Conservation (phyloP, 1,140 invertebrate genomes). For the Caerostris darwini region DNA sequence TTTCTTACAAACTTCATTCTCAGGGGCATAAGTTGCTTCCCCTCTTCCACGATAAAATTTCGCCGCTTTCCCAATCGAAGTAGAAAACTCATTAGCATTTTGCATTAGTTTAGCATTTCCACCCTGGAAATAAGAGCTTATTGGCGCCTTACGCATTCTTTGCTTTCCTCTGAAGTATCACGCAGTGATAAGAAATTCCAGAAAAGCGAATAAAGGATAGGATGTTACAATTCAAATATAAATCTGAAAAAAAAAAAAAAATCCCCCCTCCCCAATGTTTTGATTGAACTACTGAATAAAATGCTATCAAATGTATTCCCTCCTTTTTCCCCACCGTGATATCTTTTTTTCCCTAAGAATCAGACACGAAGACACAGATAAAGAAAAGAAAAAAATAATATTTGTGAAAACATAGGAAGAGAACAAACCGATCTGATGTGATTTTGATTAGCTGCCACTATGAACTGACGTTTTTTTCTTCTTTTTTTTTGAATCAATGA, state of each 20-base stretch:
- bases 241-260: neutral
- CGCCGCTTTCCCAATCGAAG: neutral
- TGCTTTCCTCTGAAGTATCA: neutral
- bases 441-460: conserved; percentile 57
- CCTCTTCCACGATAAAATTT: neutral
- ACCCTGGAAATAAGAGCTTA: conserved; percentile 27
- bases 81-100: conserved; percentile 9
- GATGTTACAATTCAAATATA: neutral
- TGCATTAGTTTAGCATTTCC: conserved; percentile 21
- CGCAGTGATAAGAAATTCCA: neutral
- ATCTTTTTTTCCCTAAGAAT: neutral
- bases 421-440: conserved; percentile 43
- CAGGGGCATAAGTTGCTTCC: neutral
- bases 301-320: conserved; percentile 33
- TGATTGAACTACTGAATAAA: conserved; percentile 37
- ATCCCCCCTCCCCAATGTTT: neutral
- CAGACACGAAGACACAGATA: neutral
- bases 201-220: neutral
- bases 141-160: neutral
- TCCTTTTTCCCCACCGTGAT: conserved; percentile 16
- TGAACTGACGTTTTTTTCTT: conserved; percentile 3
- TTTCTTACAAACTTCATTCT: neutral
- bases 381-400: conserved; percentile 22
- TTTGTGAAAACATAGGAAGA: neutral
- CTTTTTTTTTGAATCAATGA: conserved; percentile 1